Evolutionary conservation across 2,113 vertebrate genomes (phyloP), one percentile per base, ranked within the genome.

Genomic region (Salvator merianae): DNA sequence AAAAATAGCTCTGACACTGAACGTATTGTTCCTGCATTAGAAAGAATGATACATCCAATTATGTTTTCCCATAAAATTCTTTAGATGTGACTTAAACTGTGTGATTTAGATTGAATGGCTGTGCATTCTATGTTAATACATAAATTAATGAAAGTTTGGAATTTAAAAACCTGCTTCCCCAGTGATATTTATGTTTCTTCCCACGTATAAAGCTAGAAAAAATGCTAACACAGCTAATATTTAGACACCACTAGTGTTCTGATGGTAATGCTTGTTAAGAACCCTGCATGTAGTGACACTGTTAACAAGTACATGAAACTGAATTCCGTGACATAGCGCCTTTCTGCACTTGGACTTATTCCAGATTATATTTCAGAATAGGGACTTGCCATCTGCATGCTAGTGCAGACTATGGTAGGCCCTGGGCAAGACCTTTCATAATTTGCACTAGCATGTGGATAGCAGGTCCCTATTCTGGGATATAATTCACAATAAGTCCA

Each of bases 41-140:
- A n/a, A 74, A 76, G 87, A 74, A 62, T 66, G 79, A 92, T 79
- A 69, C 79, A 90, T 92, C 88, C 91, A 88, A 78, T 93, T 87
- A 90, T 1, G 65, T 38, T 83, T 7, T 84, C 70, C 43, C 78
- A 78, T 84, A 87, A 79, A 74, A 66, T 84, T 65, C 88, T 90
- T 83, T 90, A 84, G 92, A 84, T 88, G 80, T 70, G 77, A 88
- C 47, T 40, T 82, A 63, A 75, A 73, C 34, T 50, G 40, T 32
- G 72, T 63, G 20, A 85, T 82, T 80, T 86, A 84, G 79, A 66
- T 77, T 83, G 63, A 90, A 92, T 82, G 84, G 16, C 59, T 47
- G 13, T 77, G 14, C 0, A 47, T 77, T 88, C 86, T 84, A 76
- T 76, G 34, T 73, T 89, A 32, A 88, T 90, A 82, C 47, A 88